These are phyloP conservation scores for Drosophila sulfurigaster DNA, from an alignment of 1,140 invertebrate species.

Conservation along the genomic window DNA sequence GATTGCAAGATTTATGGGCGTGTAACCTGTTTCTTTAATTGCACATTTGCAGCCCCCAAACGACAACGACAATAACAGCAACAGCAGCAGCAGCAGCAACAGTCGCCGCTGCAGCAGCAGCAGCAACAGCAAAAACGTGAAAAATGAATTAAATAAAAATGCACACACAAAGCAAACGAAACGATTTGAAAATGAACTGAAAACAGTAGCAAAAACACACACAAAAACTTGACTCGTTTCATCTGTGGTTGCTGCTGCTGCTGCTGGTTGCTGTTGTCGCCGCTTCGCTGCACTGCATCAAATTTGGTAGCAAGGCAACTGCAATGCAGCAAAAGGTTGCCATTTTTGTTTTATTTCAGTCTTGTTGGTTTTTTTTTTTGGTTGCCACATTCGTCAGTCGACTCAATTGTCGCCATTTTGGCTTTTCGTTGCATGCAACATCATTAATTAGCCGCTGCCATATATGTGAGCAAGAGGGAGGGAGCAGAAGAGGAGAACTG, in stretches of 20 bases:
- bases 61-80: slow-evolving; percentile 54
- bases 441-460: slow-evolving; percentile 62
- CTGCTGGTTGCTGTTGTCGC: slow-evolving; percentile 32
- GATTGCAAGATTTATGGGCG: slow-evolving; percentile 82
- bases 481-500: neutral
- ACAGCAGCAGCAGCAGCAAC: slow-evolving; percentile 51
- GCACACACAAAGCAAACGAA: slow-evolving; percentile 75
- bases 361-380: neutral
- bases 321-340: slow-evolving; percentile 54
- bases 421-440: slow-evolving; percentile 44
- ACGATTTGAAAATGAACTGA: slow-evolving; percentile 76
- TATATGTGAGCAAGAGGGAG: slow-evolving; percentile 40
- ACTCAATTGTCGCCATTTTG: slow-evolving; percentile 65
- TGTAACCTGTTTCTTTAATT: slow-evolving; percentile 85
- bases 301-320: slow-evolving; percentile 45
- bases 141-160: slow-evolving; percentile 82
- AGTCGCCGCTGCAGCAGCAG: slow-evolving; percentile 22
- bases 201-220: slow-evolving; percentile 73
- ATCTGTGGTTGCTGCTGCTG: slow-evolving; percentile 34
- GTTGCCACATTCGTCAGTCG: slow-evolving; percentile 32
- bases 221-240: slow-evolving; percentile 66
- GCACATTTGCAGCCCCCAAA: slow-evolving; percentile 83
- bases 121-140: slow-evolving; percentile 60
- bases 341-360: slow-evolving; percentile 21
- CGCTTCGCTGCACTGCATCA: slow-evolving; percentile 72